phyloP scores from a whole-genome alignment of 30 jellyfish, hydroid and myxozoan species.

The Pseudorhiza aurosa region DNA sequence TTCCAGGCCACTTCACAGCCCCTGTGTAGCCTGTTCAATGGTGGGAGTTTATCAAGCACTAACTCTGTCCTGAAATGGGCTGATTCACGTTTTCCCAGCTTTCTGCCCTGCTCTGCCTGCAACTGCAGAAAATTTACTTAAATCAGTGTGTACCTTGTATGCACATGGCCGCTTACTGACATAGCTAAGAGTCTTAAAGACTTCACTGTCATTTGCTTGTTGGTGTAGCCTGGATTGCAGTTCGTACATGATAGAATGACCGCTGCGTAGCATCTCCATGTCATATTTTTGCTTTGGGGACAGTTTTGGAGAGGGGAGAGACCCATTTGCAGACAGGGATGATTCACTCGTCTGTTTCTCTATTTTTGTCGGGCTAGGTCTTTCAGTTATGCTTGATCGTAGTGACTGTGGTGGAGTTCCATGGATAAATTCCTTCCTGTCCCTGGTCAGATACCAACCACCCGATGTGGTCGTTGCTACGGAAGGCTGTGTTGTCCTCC shows the following conservation, averaged over 20 bases:
- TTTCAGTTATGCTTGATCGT: not conserved
- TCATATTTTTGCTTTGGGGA: not conserved
- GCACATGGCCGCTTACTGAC: not conserved
- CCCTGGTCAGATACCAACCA: not conserved
- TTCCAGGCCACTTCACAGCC: no score
- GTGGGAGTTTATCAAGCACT: no score
- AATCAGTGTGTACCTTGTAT: constrained; percentile 31
- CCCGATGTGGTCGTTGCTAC: constrained; percentile 14
- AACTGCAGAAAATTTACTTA: no score
- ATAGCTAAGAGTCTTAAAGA: constrained; percentile 20
- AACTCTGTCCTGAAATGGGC: no score
- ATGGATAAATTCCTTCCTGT: not conserved
- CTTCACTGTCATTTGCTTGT: constrained; percentile 61
- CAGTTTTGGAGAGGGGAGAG: not conserved
- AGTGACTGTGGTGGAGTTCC: constrained; percentile 29
- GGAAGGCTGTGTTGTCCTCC: constrained; percentile 2
- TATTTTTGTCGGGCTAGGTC: not conserved
- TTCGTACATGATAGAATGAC: constrained; percentile 13
- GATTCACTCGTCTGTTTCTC: constrained; percentile 8
- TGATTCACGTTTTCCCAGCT: no score
- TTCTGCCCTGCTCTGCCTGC: no score
- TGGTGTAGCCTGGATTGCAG: constrained; percentile 53
- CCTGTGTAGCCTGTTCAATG: no score
- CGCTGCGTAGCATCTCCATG: constrained; percentile 44
- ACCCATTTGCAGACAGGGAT: constrained; percentile 3